Base-by-base conservation (phyloP, 2,797 vertebrate species). In the Gobionotothen gibberifrons region DNA sequence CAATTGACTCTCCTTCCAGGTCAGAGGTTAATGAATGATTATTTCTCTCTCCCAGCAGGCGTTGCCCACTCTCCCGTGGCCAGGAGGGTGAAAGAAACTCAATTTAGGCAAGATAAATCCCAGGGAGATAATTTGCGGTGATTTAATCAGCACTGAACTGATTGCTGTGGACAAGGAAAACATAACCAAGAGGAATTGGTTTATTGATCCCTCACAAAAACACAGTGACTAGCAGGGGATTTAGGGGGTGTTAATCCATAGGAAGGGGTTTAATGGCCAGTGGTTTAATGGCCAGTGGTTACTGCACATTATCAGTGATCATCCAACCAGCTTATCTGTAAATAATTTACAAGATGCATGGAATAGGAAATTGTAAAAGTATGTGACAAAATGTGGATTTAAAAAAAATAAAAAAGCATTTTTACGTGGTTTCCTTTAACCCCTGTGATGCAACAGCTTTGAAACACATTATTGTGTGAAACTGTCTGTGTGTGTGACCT, bases 21-120 rank as follows among this genome's bases (percentile, higher is more conserved):
- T 94, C 93, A 92, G 79, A 93, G 94, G 93, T 94, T 95, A 95
- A 95, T 95, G 93, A 94, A 93, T 86, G 87, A 94, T 94, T 93
- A 93, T 93, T 91, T 92, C 90, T 90, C 78, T 43, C 82, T 92
- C 92, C 86, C 91, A 92, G 91, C 92, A 94, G 91, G 92, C 83
- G 70, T 57, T 77, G 81, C 79, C 82, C 79, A 49, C 82, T 94
- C 91, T 93, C 89, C 87, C 79, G 82, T 91, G 86, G 89, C 90
- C 84, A 79, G 67, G 64, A 87, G 70, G 82, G 86, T 89, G 92
- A 93, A 89, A 88, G 91, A 82, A 93, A 93, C 89, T 93, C 90
- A 94, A 94, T 94, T 91, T 91, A 81, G 85, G 60, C 64, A 5
- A 82, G 86, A 88, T 83, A 90, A 91, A 92, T 94, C 91, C 86